These are phyloP conservation scores for Lagopus muta DNA, from an alignment of 2,113 vertebrate genomes.

Conservation along the genomic window DNA sequence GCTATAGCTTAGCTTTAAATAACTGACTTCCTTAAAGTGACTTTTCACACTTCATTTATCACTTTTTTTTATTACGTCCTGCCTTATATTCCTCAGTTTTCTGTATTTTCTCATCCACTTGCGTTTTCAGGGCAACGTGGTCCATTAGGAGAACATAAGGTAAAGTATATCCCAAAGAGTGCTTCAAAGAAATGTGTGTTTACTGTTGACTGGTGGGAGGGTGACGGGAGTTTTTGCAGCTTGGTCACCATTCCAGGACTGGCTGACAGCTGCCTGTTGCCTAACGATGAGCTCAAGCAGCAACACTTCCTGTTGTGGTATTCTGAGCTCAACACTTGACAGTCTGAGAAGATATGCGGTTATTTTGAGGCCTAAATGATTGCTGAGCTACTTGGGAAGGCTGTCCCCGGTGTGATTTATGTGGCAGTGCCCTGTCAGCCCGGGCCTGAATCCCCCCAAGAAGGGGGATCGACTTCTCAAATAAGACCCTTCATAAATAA, in stretches of 20 bases:
- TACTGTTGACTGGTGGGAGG: fast-evolving
- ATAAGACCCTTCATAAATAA: constrained; percentile 27
- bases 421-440: neutral
- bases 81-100: constrained; percentile 2
- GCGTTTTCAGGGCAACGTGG: neutral
- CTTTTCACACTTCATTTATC: constrained; percentile 40
- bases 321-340: neutral
- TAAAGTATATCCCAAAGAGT: neutral
- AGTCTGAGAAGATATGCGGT: neutral
- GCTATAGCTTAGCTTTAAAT: constrained; percentile 34
- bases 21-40: constrained; percentile 24
- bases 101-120: constrained; percentile 34
- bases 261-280: fast-evolving
- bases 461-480: neutral
- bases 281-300: neutral
- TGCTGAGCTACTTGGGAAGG: neutral
- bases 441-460: neutral
- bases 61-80: constrained; percentile 42
- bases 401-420: neutral
- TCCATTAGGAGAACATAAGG: neutral
- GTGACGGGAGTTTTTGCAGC: neutral
- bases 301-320: fast-evolving
- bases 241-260: neutral
- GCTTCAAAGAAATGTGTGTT: neutral
- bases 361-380: neutral